A percentile compares a stretch with the other conserved stretches of the same genome.
These are phyloP conservation scores for Triplophysa yarkandensis DNA, from an alignment of 2,797 vertebrate genomes.

Conservation along the genomic window DNA sequence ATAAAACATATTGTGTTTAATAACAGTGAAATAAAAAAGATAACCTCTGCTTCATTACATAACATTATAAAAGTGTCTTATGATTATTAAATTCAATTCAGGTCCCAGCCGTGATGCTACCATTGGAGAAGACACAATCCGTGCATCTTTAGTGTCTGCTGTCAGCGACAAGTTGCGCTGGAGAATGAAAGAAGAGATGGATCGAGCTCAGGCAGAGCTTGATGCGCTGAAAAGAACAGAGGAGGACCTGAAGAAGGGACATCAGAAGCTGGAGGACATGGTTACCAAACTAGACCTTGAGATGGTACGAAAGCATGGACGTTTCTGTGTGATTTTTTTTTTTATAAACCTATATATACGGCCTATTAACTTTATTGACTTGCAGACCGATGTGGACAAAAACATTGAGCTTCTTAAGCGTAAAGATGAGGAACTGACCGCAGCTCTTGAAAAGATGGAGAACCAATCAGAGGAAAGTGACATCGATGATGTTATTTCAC, in stretches of 20 bases:
- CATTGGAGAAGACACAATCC: constrained; percentile 96
- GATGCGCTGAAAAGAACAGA: constrained; percentile 95
- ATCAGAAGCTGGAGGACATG: constrained; percentile 97
- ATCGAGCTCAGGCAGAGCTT: constrained; percentile 94
- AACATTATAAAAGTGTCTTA: not conserved
- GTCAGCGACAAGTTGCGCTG: constrained; percentile 96
- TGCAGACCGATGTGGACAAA: constrained; percentile 90
- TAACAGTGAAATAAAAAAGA: not conserved
- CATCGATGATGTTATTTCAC: constrained; percentile 96
- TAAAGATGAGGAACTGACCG: constrained; percentile 95
- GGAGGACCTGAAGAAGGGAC: constrained; percentile 95
- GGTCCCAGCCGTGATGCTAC: constrained; percentile 91
- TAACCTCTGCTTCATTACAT: not conserved
- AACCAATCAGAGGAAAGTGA: constrained; percentile 96
- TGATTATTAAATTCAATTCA: constrained; percentile 57
- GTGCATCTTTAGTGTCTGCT: constrained; percentile 94
- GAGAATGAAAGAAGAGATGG: constrained; percentile 99
- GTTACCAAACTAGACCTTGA: constrained; percentile 92
- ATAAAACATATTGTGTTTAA: not conserved
- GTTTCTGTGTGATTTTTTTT: not conserved
- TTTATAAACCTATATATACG: not conserved
- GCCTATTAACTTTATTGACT: not conserved
- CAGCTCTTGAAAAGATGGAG: constrained; percentile 97
- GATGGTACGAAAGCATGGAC: constrained; percentile 78
- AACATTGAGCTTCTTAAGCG: constrained; percentile 94